phyloP scores from a whole-genome alignment of 92 coral and sea anemone species.

The Paramuricea clavata region DNA sequence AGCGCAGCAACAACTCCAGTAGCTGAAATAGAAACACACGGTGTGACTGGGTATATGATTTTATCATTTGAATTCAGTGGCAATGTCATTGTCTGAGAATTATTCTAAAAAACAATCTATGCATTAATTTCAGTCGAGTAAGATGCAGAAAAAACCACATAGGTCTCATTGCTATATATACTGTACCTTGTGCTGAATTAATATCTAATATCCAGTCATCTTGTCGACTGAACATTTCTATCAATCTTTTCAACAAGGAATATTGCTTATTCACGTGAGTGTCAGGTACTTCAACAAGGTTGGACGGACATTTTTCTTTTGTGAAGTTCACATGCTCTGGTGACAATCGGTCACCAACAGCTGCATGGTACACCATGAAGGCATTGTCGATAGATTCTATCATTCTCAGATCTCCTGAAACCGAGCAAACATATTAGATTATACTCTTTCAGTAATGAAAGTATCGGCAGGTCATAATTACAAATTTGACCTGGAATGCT shows the following conservation, averaged over 20 bases:
- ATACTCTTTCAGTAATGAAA: too few relatives aligned
- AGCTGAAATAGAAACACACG: background rate
- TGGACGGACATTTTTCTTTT: background rate
- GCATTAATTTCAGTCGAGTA: too few relatives aligned
- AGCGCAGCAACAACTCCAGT: background rate
- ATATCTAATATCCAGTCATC: background rate
- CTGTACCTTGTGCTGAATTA: too few relatives aligned
- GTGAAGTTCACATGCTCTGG: background rate
- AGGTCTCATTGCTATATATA: too few relatives aligned
- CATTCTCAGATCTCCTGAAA: background rate
- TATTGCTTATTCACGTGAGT: background rate
- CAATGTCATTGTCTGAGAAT: too few relatives aligned
- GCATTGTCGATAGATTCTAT: background rate
- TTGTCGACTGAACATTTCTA: background rate
- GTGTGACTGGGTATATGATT: background rate
- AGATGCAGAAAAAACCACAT: too few relatives aligned
- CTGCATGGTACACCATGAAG: slow-evolving; percentile 8
- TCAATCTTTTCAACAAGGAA: background rate
- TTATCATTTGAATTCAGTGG: background rate
- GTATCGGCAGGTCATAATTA: background rate
- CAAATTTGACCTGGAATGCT: too few relatives aligned
- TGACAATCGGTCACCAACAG: background rate
- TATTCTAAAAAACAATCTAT: too few relatives aligned
- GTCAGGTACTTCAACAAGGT: background rate
- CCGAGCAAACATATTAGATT: background rate